phyloP scores from a whole-genome alignment of 2,797 vertebrate species.

The Alectoris magna region DNA sequence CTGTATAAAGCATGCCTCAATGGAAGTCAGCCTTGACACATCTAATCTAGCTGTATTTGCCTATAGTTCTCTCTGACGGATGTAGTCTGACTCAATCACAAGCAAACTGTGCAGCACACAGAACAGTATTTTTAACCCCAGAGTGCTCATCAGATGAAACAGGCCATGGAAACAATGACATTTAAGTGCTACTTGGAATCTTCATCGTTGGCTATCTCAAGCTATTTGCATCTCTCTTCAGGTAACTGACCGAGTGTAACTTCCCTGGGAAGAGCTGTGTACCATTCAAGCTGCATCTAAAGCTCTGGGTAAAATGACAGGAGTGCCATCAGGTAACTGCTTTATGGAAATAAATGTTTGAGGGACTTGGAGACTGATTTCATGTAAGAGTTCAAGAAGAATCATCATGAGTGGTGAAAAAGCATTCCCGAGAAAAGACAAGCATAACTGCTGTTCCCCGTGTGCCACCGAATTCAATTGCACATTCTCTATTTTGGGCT shows the following conservation, averaged over 20 bases:
- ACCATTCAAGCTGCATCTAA: background rate
- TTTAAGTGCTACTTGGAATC: background rate
- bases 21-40: background rate
- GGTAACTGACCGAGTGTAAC: background rate
- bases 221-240: background rate
- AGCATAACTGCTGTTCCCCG: background rate
- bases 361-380: background rate
- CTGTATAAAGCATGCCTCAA: background rate
- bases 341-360: background rate
- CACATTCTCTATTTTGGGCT: rapidly evolving
- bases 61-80: background rate
- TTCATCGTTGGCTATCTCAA: background rate
- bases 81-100: background rate
- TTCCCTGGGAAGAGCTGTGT: rapidly evolving
- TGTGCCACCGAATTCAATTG: rapidly evolving
- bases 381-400: background rate
- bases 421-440: background rate
- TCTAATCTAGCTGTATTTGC: background rate
- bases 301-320: background rate
- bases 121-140: background rate
- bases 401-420: background rate
- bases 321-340: background rate
- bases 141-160: background rate
- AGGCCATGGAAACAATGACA: background rate
- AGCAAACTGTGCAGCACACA: background rate